Conservation (phyloP, 2,797 vertebrate species). For the Chanos chanos region DNA sequence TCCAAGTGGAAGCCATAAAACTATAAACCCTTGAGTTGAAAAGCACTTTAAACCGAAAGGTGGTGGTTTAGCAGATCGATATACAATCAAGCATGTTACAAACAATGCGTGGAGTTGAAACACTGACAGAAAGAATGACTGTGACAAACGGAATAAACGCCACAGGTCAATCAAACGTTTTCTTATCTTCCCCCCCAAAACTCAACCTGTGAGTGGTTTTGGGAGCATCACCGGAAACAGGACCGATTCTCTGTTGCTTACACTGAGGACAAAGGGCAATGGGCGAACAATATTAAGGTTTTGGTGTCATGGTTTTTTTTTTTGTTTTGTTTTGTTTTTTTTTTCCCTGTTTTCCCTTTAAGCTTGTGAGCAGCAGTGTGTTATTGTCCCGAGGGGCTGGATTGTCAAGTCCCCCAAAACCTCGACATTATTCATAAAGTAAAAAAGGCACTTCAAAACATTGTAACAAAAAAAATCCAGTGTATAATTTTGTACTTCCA, state of each 20-base stretch:
- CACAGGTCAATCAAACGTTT: neutral
- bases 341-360: slow-evolving; percentile 68
- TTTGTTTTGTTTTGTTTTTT: no score
- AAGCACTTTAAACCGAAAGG: slow-evolving; percentile 51
- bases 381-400: slow-evolving; percentile 50
- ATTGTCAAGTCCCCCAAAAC: slow-evolving; percentile 49
- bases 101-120: slow-evolving; percentile 29
- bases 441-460: slow-evolving; percentile 78
- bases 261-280: slow-evolving; percentile 38
- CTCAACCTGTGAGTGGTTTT: slow-evolving; percentile 24
- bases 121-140: slow-evolving; percentile 15
- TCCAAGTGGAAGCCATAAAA: slow-evolving; percentile 42
- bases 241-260: slow-evolving; percentile 20
- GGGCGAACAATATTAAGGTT: slow-evolving; percentile 61
- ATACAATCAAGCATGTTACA: slow-evolving; percentile 48
- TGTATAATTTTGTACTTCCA: slow-evolving; percentile 53
- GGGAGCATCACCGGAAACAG: slow-evolving; percentile 26
- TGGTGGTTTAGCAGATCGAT: slow-evolving; percentile 49
- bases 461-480: slow-evolving; percentile 66
- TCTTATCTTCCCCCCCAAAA: neutral
- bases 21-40: slow-evolving; percentile 39
- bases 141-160: slow-evolving; percentile 23
- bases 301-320: no score
- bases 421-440: slow-evolving; percentile 59
- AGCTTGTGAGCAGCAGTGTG: slow-evolving; percentile 63